phyloP scores from a whole-genome alignment of 2,113 vertebrate species.

The Eulemur macaco region DNA sequence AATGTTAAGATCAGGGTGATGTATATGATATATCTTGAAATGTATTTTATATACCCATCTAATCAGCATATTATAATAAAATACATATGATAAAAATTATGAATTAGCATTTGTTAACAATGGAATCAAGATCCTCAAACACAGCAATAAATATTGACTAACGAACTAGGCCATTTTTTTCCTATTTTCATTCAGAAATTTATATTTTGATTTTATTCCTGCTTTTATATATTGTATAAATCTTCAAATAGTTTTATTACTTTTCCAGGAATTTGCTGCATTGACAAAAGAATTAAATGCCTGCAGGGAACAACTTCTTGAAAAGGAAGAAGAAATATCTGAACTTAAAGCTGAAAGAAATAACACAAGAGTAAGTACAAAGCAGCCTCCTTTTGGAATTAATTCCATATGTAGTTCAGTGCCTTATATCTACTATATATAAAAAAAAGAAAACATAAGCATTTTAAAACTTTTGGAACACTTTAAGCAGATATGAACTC shows the following conservation, averaged over 20 bases:
- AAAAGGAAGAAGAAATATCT: conserved; percentile 99
- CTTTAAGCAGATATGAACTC: neutral
- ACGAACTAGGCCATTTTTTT: neutral
- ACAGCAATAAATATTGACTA: neutral
- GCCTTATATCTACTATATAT: neutral
- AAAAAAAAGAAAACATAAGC: neutral
- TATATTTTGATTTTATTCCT: neutral
- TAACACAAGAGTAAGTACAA: conserved; percentile 93
- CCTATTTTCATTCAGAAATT: neutral
- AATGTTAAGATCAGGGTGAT: neutral
- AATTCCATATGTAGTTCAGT: neutral
- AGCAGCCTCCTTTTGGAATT: neutral
- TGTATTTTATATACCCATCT: neutral
- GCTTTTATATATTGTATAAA: neutral
- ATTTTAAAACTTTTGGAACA: neutral
- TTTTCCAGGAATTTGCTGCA: conserved; percentile 95
- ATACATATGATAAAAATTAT: neutral
- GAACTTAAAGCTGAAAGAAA: conserved; percentile 99
- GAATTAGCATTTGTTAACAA: neutral
- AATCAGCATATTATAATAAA: neutral
- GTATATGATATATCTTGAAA: neutral
- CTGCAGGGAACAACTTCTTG: conserved; percentile 96
- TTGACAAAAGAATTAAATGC: conserved; percentile 98
- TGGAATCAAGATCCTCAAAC: neutral
- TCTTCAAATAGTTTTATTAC: conserved; percentile 49